Base-by-base conservation (phyloP, 2,888 invertebrate species). In the Drosophila seclusa region DNA sequence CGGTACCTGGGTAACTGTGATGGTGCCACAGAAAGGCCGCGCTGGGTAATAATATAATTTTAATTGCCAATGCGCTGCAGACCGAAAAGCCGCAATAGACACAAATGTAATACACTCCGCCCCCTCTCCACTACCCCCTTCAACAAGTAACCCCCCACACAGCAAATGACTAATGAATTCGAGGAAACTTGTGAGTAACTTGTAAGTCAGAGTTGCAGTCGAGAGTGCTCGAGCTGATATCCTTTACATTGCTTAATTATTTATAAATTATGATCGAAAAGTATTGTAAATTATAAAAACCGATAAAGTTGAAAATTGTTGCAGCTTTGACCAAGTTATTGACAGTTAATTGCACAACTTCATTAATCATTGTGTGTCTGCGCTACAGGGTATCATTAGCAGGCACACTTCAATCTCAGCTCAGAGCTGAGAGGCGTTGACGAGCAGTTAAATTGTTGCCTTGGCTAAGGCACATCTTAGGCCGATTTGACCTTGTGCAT, bases 1-100 rank as follows among this genome's bases (percentile, higher is more conserved):
- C 76, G 75, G 66, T 75, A 75, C 64, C 62, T 59, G 55, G 65
- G 32, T 38, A 38, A 21, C 63, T 53, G 65, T 71, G 66, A 74
- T 62, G 40, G 42, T 73, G 73, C 68, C 70, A 68, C 78, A 63
- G 36, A 62, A 53, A 49, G 49, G 40, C 79, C 77, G 62, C 67
- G 62, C 72, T 69, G 71, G 85, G 80, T 80, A 85, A 82, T 86
- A 89, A 87, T 87, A 86, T 87, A 74, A 76, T 90, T 87, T 87
- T 90, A 87, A 87, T 87, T 90, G 87, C 90, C 75, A 49, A 42
- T 48, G 58, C 72, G 79, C 73, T 69, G 60, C 21, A 60, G 54
- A 50, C 60, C 13, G 45, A 29, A 52, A 21, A 48, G 49, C 72
- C 45, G 61, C 55, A 59, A 61, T 52, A 52, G 53, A 61, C 18